Conservation (phyloP, 1,140 invertebrate species). For the Lucilia cuprina region DNA sequence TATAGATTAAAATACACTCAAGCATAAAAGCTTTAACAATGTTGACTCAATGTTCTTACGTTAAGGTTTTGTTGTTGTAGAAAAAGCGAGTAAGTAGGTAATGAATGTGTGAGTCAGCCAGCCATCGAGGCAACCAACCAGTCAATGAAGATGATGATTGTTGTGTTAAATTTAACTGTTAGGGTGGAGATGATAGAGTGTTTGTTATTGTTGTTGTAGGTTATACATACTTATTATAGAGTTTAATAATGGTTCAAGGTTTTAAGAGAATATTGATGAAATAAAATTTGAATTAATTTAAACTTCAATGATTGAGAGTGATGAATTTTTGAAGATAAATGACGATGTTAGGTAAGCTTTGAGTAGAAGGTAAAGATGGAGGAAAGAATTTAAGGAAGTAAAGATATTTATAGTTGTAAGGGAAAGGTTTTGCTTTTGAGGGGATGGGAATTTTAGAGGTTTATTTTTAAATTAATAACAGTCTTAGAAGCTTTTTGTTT, state of each 20-base stretch:
- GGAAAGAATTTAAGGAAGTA: no score
- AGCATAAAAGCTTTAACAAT: constrained; percentile 2
- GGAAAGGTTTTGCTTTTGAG: no score
- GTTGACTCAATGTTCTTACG: background rate
- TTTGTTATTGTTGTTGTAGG: background rate
- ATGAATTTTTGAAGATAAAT: background rate
- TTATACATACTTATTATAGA: background rate
- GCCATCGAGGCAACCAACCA: background rate
- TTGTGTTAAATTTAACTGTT: background rate
- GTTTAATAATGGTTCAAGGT: background rate
- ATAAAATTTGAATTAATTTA: background rate
- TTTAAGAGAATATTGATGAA: background rate
- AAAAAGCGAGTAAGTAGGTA: background rate
- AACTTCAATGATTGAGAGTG: background rate
- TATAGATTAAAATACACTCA: background rate
- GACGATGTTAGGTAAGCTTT: no score
- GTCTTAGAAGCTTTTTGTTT: no score
- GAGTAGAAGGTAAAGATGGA: no score
- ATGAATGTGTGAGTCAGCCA: background rate
- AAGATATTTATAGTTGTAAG: no score
- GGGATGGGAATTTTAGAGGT: no score
- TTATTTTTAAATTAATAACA: no score
- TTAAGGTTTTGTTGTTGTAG: background rate
- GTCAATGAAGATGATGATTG: background rate
- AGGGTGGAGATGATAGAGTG: background rate